Percentiles rank a stretch among this genome's conserved stretches.
phyloP scores from a whole-genome alignment of 2,113 vertebrate genomes.

The Corythornis cristatus region DNA sequence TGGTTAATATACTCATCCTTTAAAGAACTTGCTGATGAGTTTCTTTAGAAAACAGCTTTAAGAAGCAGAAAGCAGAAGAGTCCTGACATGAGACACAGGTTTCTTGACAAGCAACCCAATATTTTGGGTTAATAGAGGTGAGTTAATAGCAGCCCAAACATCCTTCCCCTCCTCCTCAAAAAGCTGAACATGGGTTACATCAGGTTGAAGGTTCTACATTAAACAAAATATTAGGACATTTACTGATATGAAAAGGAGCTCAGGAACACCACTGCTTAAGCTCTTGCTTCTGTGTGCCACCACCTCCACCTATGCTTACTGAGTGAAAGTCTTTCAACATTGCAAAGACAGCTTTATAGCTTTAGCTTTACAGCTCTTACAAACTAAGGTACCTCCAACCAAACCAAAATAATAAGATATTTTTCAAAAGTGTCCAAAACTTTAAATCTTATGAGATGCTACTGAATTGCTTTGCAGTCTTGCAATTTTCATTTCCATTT shows the following conservation, averaged over 20 bases:
- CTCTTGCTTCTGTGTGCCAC: neutral
- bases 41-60: neutral
- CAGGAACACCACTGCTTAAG: accelerated
- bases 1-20: neutral
- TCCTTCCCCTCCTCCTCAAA: neutral
- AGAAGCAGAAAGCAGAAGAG: neutral
- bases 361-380: neutral
- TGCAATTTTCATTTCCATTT: neutral
- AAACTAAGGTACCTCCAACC: neutral
- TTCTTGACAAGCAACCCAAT: neutral
- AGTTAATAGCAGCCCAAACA: neutral
- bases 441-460: neutral
- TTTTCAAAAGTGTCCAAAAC: neutral
- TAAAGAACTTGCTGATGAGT: neutral
- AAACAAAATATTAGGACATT: neutral
- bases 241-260: neutral
- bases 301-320: accelerated
- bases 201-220: neutral
- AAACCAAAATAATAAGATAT: neutral
- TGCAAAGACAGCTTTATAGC: neutral
- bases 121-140: accelerated
- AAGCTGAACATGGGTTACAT: accelerated
- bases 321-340: neutral
- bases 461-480: neutral
- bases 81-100: neutral